Conservation (phyloP, 2,888 invertebrate genomes). For the Cephus sareptanus region DNA sequence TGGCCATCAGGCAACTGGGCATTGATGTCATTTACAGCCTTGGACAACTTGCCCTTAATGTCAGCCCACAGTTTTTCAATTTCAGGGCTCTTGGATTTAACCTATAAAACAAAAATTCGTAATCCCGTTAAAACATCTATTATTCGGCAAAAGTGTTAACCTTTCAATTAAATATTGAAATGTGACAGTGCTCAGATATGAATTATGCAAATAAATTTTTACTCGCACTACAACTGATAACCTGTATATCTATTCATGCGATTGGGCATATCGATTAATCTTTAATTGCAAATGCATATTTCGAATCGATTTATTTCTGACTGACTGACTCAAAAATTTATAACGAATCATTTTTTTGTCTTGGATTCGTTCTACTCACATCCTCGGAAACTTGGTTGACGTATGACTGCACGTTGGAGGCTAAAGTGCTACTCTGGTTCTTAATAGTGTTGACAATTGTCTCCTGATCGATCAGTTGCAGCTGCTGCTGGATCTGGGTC, state of each 20-base stretch:
- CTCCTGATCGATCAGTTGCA: constrained; percentile 50
- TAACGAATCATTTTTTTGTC: not conserved
- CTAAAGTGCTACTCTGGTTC: constrained; percentile 46
- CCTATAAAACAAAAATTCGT: constrained; percentile 37
- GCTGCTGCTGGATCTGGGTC: constrained; percentile 45
- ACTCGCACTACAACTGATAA: too few relatives aligned
- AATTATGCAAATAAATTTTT: not conserved
- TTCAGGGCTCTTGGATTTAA: constrained; percentile 58
- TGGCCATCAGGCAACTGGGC: constrained; percentile 53
- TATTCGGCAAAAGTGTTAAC: not conserved
- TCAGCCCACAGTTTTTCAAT: constrained; percentile 50
- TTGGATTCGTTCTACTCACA: constrained; percentile 32
- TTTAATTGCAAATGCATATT: too few relatives aligned
- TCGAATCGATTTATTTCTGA: not conserved
- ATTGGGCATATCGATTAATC: not conserved
- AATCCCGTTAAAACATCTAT: constrained; percentile 1
- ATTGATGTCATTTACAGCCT: constrained; percentile 51
- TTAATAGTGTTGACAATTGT: constrained; percentile 46
- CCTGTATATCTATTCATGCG: not conserved
- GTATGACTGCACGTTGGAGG: constrained; percentile 45
- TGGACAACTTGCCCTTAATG: constrained; percentile 46
- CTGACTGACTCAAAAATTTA: not conserved
- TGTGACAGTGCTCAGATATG: not conserved
- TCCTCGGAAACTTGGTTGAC: constrained; percentile 47
- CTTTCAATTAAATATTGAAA: not conserved